A percentile compares a stretch with the other conserved stretches of the same genome.
phyloP scores from a whole-genome alignment of 2,888 invertebrate species.

The Sphaerophoria taeniata region DNA sequence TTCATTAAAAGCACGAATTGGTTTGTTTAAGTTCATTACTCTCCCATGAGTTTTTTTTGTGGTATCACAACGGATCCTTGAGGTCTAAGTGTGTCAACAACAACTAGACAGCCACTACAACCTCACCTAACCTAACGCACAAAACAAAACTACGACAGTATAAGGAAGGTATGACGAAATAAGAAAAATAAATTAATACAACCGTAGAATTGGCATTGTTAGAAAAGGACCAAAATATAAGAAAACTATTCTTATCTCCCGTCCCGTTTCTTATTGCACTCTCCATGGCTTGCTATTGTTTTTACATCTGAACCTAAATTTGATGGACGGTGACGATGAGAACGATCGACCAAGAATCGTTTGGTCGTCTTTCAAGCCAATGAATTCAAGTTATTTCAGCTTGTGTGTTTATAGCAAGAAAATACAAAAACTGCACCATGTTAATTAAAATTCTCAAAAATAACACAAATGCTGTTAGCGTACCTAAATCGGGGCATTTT shows the following conservation, averaged over 20 bases:
- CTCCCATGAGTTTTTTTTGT: no score
- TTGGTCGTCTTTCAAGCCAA: background rate
- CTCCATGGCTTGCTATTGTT: constrained; percentile 23
- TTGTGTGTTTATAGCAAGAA: constrained; percentile 36
- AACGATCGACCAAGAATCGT: constrained; percentile 1
- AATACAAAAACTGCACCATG: constrained; percentile 59
- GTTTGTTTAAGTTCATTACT: no score
- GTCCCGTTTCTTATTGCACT: constrained; percentile 16
- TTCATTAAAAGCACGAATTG: no score
- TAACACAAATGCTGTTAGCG: constrained; percentile 51
- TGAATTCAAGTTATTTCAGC: background rate
- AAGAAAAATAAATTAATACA: background rate
- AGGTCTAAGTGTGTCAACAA: no score
- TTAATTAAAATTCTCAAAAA: constrained; percentile 63
- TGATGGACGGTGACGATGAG: constrained; percentile 14
- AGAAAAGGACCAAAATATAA: constrained; percentile 54
- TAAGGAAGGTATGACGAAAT: no score
- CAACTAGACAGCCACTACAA: no score
- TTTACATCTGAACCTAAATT: constrained; percentile 33
- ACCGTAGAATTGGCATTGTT: background rate
- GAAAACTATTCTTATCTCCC: constrained; percentile 64
- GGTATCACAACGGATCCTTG: no score
- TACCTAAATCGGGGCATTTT: no score
- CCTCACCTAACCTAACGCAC: constrained; percentile 7
- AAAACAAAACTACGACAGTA: constrained; percentile 1